A percentile compares a stretch with the other conserved stretches of the same genome.
phyloP scores from a whole-genome alignment of 1,140 invertebrate species.

The Drosophila arawakana region DNA sequence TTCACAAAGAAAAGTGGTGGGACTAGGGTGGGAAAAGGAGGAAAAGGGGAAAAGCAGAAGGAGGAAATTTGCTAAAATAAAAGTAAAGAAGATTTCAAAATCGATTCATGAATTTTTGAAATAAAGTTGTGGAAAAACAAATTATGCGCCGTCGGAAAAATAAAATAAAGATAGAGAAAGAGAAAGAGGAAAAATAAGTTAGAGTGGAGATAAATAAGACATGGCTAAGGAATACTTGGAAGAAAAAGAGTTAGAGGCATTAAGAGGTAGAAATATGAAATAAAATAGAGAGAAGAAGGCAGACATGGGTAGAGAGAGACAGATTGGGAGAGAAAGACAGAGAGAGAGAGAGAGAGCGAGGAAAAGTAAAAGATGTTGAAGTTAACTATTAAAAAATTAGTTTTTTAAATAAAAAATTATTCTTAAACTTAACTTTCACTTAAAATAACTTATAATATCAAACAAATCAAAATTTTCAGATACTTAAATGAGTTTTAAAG shows the following conservation, averaged over 20 bases:
- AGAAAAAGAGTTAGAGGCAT: not conserved
- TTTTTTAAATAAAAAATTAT: too few relatives aligned
- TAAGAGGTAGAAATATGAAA: not conserved
- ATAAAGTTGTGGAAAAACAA: too few relatives aligned
- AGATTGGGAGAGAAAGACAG: not conserved
- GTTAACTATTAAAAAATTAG: too few relatives aligned
- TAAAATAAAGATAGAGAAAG: not conserved
- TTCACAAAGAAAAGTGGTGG: not conserved
- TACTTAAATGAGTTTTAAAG: too few relatives aligned
- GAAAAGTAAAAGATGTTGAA: too few relatives aligned
- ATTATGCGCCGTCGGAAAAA: too few relatives aligned
- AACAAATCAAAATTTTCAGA: too few relatives aligned
- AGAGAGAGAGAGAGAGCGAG: not conserved
- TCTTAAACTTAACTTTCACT: too few relatives aligned
- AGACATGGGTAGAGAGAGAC: not conserved
- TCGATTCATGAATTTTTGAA: too few relatives aligned
- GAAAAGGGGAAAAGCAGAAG: not conserved
- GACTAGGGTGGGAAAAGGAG: not conserved
- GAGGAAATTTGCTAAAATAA: not conserved
- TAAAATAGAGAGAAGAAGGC: not conserved
- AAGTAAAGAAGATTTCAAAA: too few relatives aligned
- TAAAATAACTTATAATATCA: too few relatives aligned
- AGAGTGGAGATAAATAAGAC: not conserved
- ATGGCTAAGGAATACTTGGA: not conserved
- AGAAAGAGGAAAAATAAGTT: not conserved